A percentile compares a stretch with the other conserved stretches of the same genome.
Conservation (phyloP, 2,888 invertebrate species). For the Colletes collaris region DNA sequence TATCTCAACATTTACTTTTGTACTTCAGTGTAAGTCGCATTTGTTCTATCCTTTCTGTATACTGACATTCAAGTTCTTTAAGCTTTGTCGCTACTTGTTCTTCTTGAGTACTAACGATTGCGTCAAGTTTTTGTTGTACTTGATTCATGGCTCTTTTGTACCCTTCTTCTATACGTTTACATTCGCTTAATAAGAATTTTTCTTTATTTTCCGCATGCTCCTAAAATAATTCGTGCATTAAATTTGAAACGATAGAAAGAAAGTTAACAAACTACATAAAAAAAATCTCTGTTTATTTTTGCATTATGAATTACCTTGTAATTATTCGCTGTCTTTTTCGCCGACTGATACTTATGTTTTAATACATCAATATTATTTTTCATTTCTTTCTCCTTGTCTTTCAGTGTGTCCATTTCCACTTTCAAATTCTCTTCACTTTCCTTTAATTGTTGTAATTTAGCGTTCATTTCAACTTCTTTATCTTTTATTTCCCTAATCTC, state of each 20-base stretch:
- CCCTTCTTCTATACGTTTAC: slow-evolving; percentile 86
- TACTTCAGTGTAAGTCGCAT: slow-evolving; percentile 80
- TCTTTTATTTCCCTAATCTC: slow-evolving; percentile 78
- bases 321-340: slow-evolving; percentile 86
- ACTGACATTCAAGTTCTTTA: slow-evolving; percentile 74
- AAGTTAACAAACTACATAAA: not conserved
- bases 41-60: slow-evolving; percentile 75
- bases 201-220: slow-evolving; percentile 87
- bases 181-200: slow-evolving; percentile 86
- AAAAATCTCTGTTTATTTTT: not conserved
- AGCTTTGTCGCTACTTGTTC: slow-evolving; percentile 81
- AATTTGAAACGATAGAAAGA: slow-evolving; percentile 6
- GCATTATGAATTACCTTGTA: slow-evolving; percentile 84
- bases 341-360: slow-evolving; percentile 86
- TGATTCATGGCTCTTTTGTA: slow-evolving; percentile 85
- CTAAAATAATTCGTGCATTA: slow-evolving; percentile 77
- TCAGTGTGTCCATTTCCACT: slow-evolving; percentile 83
- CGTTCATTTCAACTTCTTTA: slow-evolving; percentile 82
- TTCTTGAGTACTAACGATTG: slow-evolving; percentile 83
- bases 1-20: slow-evolving; percentile 80
- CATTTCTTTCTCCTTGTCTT: slow-evolving; percentile 72
- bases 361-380: slow-evolving; percentile 69
- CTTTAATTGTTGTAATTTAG: slow-evolving; percentile 84
- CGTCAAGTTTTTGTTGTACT: slow-evolving; percentile 84
- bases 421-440: slow-evolving; percentile 83